phyloP scores from a whole-genome alignment of 2,797 vertebrate genomes.

The Amphiprion clarkii region DNA sequence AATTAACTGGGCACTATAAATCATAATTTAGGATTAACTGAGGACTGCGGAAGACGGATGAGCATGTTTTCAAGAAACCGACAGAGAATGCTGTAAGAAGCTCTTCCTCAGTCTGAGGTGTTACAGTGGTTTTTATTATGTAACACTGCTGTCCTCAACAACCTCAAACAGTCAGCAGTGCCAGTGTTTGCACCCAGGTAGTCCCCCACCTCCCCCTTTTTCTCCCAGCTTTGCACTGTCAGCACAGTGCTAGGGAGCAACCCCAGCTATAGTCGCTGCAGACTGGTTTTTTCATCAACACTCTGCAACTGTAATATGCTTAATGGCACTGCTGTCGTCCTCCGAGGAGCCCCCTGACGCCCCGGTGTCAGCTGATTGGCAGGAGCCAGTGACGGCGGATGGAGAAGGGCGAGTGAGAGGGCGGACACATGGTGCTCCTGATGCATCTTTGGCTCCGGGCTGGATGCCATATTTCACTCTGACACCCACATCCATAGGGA shows the following conservation, averaged over 20 bases:
- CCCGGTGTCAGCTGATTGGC: constrained; percentile 54
- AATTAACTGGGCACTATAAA: constrained; percentile 16
- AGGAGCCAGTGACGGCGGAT: constrained; percentile 8
- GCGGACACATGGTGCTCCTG: constrained; percentile 18
- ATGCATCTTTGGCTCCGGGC: constrained; percentile 22
- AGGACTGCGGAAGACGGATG: background rate
- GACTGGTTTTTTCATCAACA: constrained; percentile 66
- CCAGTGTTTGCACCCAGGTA: constrained; percentile 68
- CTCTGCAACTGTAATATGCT: constrained; percentile 62
- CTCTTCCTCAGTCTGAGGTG: constrained; percentile 34
- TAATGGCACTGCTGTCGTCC: constrained; percentile 53
- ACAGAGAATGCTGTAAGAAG: constrained; percentile 27
- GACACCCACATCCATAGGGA: constrained; percentile 39
- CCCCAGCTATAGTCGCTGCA: constrained; percentile 64
- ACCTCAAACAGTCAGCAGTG: constrained; percentile 69
- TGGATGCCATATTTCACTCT: constrained; percentile 47
- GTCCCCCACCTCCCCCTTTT: constrained; percentile 47
- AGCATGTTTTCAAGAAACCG: background rate
- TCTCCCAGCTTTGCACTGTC: constrained; percentile 55
- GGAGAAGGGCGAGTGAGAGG: background rate
- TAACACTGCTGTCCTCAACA: constrained; percentile 67
- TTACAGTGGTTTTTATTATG: constrained; percentile 63
- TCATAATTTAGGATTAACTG: constrained; percentile 11
- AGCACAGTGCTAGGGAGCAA: constrained; percentile 64
- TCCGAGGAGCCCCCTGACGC: constrained; percentile 32